These are phyloP conservation scores for Acronicta leporina DNA, from an alignment of 2,888 invertebrate genomes.

Conservation along the genomic window DNA sequence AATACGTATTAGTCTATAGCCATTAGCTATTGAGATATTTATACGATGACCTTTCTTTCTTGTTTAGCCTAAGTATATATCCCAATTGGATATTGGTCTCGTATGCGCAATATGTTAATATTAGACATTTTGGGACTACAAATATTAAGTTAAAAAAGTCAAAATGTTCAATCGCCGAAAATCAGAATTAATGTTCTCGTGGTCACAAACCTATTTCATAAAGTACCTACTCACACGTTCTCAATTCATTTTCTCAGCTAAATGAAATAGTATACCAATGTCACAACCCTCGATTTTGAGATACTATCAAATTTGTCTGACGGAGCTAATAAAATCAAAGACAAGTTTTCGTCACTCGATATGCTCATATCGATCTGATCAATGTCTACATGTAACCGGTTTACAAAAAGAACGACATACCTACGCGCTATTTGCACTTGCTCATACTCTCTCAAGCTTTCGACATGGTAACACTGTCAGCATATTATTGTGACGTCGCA, in stretches of 20 bases:
- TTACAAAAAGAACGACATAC: slow-evolving; percentile 15
- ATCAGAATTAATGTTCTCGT: too few species aligned
- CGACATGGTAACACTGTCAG: slow-evolving; percentile 56
- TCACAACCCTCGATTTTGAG: slow-evolving; percentile 25
- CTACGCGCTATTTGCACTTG: slow-evolving; percentile 32
- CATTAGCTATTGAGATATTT: too few species aligned
- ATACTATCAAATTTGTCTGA: slow-evolving; percentile 35
- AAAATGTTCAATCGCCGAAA: too few species aligned
- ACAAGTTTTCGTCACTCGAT: slow-evolving; percentile 22
- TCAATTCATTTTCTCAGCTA: neutral
- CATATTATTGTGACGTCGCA: slow-evolving; percentile 53
- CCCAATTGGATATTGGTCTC: too few species aligned
- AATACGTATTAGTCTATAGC: too few species aligned
- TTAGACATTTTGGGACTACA: too few species aligned
- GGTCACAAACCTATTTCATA: too few species aligned
- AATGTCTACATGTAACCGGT: slow-evolving; percentile 36
- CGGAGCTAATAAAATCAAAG: slow-evolving; percentile 37
- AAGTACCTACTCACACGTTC: neutral
- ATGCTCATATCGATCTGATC: slow-evolving; percentile 32
- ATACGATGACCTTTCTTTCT: too few species aligned
- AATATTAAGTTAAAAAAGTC: too few species aligned
- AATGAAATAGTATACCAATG: slow-evolving; percentile 1
- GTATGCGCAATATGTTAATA: too few species aligned
- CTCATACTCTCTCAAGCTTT: slow-evolving; percentile 53
- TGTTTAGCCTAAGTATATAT: too few species aligned